Conservation (phyloP, 2,797 vertebrate species). For the Myioborus miniatus region DNA sequence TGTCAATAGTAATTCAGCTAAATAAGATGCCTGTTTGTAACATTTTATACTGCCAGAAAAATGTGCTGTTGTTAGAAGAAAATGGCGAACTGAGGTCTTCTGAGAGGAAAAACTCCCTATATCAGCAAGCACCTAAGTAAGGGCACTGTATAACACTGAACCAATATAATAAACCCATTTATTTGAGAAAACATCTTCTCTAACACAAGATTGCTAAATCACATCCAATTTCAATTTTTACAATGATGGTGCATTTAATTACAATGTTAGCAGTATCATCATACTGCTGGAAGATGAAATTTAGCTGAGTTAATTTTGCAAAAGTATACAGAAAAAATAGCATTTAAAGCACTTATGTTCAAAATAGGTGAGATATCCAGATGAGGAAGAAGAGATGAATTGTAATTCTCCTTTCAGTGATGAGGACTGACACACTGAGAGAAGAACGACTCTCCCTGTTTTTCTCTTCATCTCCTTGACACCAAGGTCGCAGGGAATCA, state of each 20-base stretch:
- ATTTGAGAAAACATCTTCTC: neutral
- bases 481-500: neutral
- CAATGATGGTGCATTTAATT: neutral
- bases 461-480: constrained; percentile 22
- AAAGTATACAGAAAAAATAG: neutral
- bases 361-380: neutral
- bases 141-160: neutral
- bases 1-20: neutral
- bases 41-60: neutral
- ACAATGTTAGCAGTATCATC: neutral
- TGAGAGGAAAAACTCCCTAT: too few relatives aligned
- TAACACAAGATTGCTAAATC: neutral
- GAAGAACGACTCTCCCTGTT: neutral
- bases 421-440: neutral
- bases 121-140: neutral
- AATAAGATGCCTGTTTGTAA: neutral
- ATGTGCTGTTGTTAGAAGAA: neutral
- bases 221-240: neutral
- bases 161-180: neutral
- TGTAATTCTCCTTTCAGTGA: constrained; percentile 10
- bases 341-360: neutral
- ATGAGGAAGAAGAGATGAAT: neutral
- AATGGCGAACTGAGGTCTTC: neutral
- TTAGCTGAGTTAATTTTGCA: neutral
- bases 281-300: neutral